Conservation (phyloP, 2,797 vertebrate genomes). For the Sebastes kiyomatsui region DNA sequence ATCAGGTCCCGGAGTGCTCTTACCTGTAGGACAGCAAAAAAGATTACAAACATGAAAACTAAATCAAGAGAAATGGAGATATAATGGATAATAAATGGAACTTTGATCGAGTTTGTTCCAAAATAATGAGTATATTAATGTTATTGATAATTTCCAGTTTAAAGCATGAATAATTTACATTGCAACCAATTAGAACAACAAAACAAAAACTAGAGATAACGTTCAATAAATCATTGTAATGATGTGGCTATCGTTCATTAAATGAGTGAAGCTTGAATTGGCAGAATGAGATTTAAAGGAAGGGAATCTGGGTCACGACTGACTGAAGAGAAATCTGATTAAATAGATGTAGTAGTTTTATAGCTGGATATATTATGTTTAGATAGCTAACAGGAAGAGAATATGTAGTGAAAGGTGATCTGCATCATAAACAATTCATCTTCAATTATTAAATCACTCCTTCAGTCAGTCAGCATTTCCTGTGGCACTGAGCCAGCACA, state of each 20-base stretch:
- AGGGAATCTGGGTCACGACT: background rate
- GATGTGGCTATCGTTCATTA: background rate
- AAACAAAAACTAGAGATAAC: background rate
- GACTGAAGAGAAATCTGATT: background rate
- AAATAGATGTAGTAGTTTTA: background rate
- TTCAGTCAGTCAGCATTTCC: constrained; percentile 1
- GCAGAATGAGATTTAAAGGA: background rate
- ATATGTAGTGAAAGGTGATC: background rate
- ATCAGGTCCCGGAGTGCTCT: constrained; percentile 14
- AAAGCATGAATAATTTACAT: background rate
- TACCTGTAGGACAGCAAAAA: constrained; percentile 37
- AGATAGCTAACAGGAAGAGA: background rate
- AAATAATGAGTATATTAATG: background rate
- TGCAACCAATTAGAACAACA: background rate
- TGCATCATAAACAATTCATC: constrained; percentile 20
- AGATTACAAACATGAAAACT: background rate
- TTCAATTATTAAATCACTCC: constrained; percentile 32
- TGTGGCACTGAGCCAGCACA: constrained; percentile 9
- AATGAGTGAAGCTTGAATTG: background rate
- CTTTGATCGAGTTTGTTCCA: background rate
- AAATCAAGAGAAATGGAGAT: background rate
- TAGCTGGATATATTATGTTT: background rate
- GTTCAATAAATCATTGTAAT: background rate
- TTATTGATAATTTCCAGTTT: background rate
- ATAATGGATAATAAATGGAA: background rate